Percentiles rank a stretch among this genome's conserved stretches.
Evolutionary conservation across 2,888 invertebrate genomes (phyloP).

Genomic region (Galeopsomyia nigrocyanea): DNA sequence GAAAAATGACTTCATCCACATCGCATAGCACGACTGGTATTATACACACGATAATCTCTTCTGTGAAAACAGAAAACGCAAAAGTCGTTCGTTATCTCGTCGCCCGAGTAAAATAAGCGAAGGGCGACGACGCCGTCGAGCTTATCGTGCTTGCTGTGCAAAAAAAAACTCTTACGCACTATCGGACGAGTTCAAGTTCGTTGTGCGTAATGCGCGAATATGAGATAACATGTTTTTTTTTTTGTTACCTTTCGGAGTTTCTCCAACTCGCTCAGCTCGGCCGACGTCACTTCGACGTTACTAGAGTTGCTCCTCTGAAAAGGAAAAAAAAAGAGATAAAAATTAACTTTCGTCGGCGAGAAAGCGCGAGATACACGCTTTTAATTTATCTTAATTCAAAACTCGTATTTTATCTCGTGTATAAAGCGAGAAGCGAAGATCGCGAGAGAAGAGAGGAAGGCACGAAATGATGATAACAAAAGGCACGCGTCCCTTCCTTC

Average conservation of each 20-base stretch:
- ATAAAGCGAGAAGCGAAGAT: too few relatives aligned
- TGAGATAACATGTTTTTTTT: background rate
- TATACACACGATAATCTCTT: too few relatives aligned
- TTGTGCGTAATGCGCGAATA: background rate
- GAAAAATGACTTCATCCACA: too few relatives aligned
- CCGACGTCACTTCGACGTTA: constrained; percentile 32
- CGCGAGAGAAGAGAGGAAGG: too few relatives aligned
- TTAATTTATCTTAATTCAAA: too few relatives aligned
- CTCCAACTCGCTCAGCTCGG: constrained; percentile 53
- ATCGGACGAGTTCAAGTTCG: constrained; percentile 20
- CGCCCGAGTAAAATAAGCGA: background rate
- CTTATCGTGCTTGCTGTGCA: background rate
- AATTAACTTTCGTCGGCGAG: background rate
- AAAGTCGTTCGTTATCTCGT: background rate
- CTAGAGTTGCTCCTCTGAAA: constrained; percentile 46
- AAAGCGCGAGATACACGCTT: background rate
- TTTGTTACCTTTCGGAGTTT: constrained; percentile 60
- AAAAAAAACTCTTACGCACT: too few relatives aligned
- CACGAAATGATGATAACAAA: too few relatives aligned
- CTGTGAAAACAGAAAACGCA: too few relatives aligned
- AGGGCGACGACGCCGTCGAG: background rate
- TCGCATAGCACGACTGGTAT: too few relatives aligned
- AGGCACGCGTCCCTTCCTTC: too few relatives aligned
- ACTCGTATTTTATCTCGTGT: too few relatives aligned
- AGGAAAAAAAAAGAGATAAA: constrained; percentile 30